Evolutionary conservation across 2,113 vertebrate species (phyloP).

Genomic region (Bubo scandiacus): DNA sequence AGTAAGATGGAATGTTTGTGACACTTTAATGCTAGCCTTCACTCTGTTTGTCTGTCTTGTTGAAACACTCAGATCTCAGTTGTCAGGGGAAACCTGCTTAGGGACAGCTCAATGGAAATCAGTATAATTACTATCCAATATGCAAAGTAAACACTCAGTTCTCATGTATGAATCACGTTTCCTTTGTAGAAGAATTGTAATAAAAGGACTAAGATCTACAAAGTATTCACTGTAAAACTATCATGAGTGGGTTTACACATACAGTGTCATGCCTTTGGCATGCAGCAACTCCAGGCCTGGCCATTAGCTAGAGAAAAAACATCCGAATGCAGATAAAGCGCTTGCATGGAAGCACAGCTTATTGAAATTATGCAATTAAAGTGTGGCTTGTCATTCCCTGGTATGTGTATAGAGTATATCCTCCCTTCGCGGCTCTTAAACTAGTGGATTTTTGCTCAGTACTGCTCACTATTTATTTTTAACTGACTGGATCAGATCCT

Average conservation of each 20-base stretch:
- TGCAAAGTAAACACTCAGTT: background rate
- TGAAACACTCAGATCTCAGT: background rate
- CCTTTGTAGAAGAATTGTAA: background rate
- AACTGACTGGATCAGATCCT: background rate
- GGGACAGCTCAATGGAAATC: background rate
- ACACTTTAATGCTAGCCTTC: background rate
- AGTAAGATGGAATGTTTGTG: background rate
- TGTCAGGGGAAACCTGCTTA: background rate
- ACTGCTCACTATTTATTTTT: background rate
- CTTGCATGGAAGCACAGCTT: background rate
- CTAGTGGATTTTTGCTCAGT: background rate
- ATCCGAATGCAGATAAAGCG: accelerated
- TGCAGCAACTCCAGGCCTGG: background rate
- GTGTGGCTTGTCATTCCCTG: background rate
- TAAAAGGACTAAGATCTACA: background rate
- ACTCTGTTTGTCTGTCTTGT: background rate
- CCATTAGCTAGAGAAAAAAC: background rate
- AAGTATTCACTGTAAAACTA: background rate
- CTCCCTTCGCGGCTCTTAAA: background rate
- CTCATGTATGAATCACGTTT: accelerated
- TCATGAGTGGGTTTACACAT: background rate
- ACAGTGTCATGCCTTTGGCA: background rate
- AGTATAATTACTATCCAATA: background rate
- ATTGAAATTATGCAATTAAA: background rate
- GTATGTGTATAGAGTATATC: accelerated